phyloP scores from a whole-genome alignment of 2,797 vertebrate species.

The Morelia viridis region DNA sequence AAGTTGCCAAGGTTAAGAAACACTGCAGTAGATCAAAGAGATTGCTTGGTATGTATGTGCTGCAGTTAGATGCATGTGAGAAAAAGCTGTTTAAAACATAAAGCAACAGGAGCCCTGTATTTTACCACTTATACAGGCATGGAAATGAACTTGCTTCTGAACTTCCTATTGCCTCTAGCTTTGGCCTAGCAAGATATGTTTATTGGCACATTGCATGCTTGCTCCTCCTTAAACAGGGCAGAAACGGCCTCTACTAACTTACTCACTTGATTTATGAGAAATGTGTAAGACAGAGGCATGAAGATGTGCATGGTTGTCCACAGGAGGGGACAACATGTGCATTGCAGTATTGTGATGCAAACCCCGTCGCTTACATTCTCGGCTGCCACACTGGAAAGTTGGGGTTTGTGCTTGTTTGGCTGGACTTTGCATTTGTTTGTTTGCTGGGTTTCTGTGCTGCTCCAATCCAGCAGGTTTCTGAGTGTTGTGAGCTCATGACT shows the following conservation, averaged over 20 bases:
- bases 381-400: neutral
- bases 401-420: too few relatives aligned
- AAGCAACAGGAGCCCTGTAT: neutral
- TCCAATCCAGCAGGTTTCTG: neutral
- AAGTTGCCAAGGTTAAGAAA: too few relatives aligned
- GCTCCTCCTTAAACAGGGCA: neutral
- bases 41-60: neutral
- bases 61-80: neutral
- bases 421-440: too few relatives aligned
- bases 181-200: too few relatives aligned
- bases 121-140: neutral
- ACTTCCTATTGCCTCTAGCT: neutral
- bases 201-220: neutral
- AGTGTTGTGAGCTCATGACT: neutral
- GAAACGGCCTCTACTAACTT: neutral
- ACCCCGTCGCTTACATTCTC: neutral
- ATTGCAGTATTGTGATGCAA: neutral
- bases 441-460: neutral
- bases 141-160: neutral
- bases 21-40: neutral
- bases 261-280: neutral
- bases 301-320: neutral
- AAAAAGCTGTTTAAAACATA: neutral
- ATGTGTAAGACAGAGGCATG: neutral
- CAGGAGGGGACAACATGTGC: neutral